Percentiles rank a stretch among this genome's conserved stretches.
These are phyloP conservation scores for Sinelater perroti DNA, from an alignment of 2,888 invertebrate species.

Conservation along the genomic window DNA sequence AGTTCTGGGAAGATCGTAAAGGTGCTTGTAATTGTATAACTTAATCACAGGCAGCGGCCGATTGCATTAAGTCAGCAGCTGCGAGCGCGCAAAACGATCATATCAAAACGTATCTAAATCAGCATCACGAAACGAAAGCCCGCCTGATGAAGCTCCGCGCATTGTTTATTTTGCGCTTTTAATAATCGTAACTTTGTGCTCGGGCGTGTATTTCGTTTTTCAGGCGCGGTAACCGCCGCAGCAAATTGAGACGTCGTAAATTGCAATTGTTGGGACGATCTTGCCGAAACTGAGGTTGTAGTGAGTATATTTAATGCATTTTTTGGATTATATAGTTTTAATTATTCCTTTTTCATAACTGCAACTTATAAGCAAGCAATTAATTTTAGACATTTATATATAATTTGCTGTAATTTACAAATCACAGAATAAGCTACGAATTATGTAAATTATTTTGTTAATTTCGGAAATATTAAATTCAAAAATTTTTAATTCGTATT, in stretches of 20 bases:
- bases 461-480: no score
- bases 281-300: no score
- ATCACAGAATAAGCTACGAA: no score
- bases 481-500: no score
- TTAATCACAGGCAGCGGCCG: conserved; percentile 27
- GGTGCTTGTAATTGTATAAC: conserved; percentile 27
- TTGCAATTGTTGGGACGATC: no score
- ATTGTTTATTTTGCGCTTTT: conserved; percentile 11
- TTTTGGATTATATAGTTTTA: no score
- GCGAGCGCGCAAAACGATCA: conserved; percentile 14
- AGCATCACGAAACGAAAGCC: conserved; percentile 17
- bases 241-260: not conserved
- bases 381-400: no score
- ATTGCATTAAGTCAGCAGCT: conserved; percentile 20
- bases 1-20: conserved; percentile 26
- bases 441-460: no score
- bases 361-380: no score
- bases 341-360: no score
- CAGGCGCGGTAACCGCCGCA: not conserved
- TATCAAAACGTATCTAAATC: conserved; percentile 24
- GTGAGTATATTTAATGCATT: no score
- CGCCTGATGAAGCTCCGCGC: not conserved
- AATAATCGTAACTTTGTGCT: conserved; percentile 1
- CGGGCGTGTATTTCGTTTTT: not conserved
- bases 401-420: no score